Evolutionary conservation across 2,113 vertebrate genomes (phyloP).

Genomic region (Ramphastos sulfuratus): DNA sequence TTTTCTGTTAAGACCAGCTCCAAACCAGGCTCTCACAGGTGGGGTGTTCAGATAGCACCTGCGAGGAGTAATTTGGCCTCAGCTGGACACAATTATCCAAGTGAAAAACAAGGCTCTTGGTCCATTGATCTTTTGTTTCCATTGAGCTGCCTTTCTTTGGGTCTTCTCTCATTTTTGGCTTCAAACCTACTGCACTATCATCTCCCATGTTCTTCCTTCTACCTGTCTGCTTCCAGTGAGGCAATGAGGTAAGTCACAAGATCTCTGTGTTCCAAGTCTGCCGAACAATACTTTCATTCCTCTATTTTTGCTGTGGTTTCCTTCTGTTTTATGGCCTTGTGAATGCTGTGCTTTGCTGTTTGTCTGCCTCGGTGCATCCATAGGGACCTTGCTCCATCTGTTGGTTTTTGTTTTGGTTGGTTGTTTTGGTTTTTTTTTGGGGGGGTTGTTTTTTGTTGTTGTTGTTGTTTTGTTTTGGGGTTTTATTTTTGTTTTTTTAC

Average conservation of each 20-base stretch:
- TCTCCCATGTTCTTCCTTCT: not conserved
- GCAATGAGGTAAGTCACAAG: not conserved
- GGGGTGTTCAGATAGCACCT: not conserved
- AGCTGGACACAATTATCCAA: not conserved
- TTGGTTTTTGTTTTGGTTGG: too few species aligned
- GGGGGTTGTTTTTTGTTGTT: too few species aligned
- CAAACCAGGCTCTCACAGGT: not conserved
- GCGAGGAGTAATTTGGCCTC: not conserved
- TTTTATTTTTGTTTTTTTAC: not conserved
- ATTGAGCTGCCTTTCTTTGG: not conserved
- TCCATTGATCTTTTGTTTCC: not conserved
- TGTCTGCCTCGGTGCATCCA: not conserved
- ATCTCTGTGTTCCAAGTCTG: not conserved
- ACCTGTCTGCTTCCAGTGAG: not conserved
- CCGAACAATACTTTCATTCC: not conserved
- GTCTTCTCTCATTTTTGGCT: not conserved
- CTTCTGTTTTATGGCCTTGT: rapidly evolving
- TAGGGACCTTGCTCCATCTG: not conserved
- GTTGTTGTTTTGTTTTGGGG: too few species aligned
- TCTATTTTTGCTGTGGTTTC: not conserved
- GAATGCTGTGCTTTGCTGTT: not conserved
- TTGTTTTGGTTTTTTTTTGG: too few species aligned
- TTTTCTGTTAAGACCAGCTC: not conserved
- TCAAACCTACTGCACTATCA: not conserved
- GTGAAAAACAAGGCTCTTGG: not conserved